Conservation (phyloP, 37 sponge, comb jelly and placozoan species). For the Chondrosia reniformis region DNA sequence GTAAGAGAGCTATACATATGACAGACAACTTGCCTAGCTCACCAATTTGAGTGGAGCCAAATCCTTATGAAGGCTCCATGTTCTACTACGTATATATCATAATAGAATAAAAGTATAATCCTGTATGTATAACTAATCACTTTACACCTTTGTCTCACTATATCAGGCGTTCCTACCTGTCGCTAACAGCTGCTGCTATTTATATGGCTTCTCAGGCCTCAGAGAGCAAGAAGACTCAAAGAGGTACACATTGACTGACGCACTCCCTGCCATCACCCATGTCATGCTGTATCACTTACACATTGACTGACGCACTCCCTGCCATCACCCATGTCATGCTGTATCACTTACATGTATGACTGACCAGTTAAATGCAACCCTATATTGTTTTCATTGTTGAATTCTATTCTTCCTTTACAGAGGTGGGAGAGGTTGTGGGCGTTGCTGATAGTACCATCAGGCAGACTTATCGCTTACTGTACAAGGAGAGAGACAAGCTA, state of each 20-base stretch:
- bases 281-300: too few species aligned
- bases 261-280: too few species aligned
- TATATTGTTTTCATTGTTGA: background rate
- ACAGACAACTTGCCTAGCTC: too few species aligned
- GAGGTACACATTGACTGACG: slow-evolving; percentile 71
- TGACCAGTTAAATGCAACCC: background rate
- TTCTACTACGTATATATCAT: too few species aligned
- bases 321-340: too few species aligned
- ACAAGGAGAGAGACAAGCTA: slow-evolving; percentile 70
- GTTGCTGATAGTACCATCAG: slow-evolving; percentile 98
- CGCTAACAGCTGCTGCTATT: slow-evolving; percentile 95
- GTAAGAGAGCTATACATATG: too few species aligned
- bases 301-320: too few species aligned
- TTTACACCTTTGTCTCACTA: background rate
- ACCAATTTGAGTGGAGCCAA: too few species aligned
- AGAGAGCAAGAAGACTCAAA: slow-evolving; percentile 77
- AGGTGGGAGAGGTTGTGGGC: slow-evolving; percentile 95
- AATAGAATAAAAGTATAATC: too few species aligned
- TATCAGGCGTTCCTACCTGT: slow-evolving; percentile 70
- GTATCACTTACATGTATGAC: background rate
- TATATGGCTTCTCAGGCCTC: slow-evolving; percentile 95
- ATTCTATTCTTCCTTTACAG: slow-evolving; percentile 25
- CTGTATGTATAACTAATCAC: background rate
- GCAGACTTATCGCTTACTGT: slow-evolving; percentile 82
- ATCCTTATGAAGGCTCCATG: too few species aligned